These are phyloP conservation scores for Heterodera schachtii DNA, from an alignment of 1,140 invertebrate genomes.

Conservation along the genomic window DNA sequence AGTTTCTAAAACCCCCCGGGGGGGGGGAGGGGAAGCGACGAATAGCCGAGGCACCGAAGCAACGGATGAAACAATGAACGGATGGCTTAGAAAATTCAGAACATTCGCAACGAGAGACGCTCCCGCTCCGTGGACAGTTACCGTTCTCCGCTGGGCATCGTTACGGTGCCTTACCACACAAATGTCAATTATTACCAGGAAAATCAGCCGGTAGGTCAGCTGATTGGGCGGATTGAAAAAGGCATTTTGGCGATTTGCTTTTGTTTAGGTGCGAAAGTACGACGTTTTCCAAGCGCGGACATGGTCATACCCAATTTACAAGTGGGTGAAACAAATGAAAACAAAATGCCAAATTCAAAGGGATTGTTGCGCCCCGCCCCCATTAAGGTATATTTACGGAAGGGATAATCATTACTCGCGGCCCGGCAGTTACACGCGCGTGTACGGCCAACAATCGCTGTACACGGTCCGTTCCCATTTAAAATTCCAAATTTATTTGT, in stretches of 20 bases:
- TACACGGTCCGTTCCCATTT: slow-evolving; percentile 38
- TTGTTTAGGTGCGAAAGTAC: slow-evolving; percentile 45
- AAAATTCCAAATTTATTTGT: not conserved
- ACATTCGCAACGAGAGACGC: slow-evolving; percentile 37
- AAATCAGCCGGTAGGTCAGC: slow-evolving; percentile 38
- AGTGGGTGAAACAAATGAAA: slow-evolving; percentile 35
- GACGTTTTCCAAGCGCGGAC: slow-evolving; percentile 56
- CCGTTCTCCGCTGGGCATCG: slow-evolving; percentile 43
- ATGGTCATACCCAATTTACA: slow-evolving; percentile 58
- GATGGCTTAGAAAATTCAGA: slow-evolving; percentile 27
- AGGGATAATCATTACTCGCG: slow-evolving; percentile 47
- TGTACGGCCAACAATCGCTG: slow-evolving; percentile 47
- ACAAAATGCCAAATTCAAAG: not conserved
- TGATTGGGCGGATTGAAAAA: too few species aligned
- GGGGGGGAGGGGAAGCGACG: too few species aligned
- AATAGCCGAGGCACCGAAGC: too few species aligned
- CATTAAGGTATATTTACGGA: slow-evolving; percentile 51
- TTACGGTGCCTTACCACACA: slow-evolving; percentile 52
- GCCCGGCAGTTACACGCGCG: slow-evolving; percentile 54
- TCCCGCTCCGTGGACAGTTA: slow-evolving; percentile 42
- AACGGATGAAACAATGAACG: too few species aligned
- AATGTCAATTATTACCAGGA: slow-evolving; percentile 55
- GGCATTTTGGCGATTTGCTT: too few species aligned
- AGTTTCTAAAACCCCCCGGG: not conserved
- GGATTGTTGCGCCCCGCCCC: too few species aligned